phyloP scores from a whole-genome alignment of 1,140 invertebrate genomes.

The Drosophila nebulosa region DNA sequence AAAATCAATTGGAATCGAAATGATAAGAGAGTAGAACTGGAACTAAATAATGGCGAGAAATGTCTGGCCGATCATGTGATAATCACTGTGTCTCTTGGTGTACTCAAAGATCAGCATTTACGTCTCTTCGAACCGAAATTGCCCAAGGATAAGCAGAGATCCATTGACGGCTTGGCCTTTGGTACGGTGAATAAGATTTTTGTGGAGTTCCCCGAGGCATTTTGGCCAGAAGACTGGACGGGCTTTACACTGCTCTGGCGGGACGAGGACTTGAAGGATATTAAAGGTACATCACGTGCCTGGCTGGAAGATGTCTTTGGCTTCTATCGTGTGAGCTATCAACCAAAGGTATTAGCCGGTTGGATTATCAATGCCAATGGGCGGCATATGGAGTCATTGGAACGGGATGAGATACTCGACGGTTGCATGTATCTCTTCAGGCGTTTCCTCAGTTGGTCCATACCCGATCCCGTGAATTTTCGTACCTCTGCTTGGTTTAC shows the following conservation, averaged over 20 bases:
- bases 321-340: constrained; percentile 85
- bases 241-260: constrained; percentile 83
- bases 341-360: constrained; percentile 86
- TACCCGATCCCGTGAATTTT: constrained; percentile 66
- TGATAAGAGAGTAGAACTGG: constrained; percentile 80
- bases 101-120: constrained; percentile 84
- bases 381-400: constrained; percentile 83
- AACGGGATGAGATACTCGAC: constrained; percentile 81
- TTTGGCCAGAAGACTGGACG: constrained; percentile 85
- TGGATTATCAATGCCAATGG: constrained; percentile 84
- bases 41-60: constrained; percentile 84
- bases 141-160: constrained; percentile 84
- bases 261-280: constrained; percentile 82
- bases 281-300: constrained; percentile 82
- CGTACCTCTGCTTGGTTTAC: constrained; percentile 83
- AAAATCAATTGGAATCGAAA: constrained; percentile 82
- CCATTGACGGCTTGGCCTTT: constrained; percentile 86
- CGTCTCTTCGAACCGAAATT: constrained; percentile 85
- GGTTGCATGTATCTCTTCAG: constrained; percentile 82
- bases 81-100: constrained; percentile 86
- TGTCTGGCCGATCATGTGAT: constrained; percentile 86
- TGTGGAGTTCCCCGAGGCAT: constrained; percentile 85
- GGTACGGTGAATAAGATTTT: constrained; percentile 91
- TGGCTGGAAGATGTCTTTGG: constrained; percentile 86
- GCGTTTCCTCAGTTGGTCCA: constrained; percentile 72